Conservation (phyloP, 1,140 invertebrate genomes). For the Potamilus streckersoni region DNA sequence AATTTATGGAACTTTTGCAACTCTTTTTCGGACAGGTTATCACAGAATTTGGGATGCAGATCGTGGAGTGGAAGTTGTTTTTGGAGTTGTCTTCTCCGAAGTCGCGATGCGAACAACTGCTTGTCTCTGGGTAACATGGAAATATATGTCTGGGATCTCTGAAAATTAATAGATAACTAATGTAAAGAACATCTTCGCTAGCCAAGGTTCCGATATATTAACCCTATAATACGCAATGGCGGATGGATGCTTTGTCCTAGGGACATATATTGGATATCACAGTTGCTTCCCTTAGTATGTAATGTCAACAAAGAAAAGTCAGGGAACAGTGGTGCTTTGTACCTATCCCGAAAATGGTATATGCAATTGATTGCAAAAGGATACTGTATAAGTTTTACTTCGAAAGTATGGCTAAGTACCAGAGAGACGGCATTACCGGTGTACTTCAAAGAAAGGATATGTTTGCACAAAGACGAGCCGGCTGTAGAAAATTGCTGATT, state of each 20-base stretch:
- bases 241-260: not conserved
- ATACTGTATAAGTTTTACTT: too few species aligned
- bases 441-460: too few species aligned
- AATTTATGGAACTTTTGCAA: slow-evolving; percentile 80
- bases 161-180: slow-evolving; percentile 19
- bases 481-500: too few species aligned
- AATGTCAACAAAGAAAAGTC: too few species aligned
- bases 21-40: slow-evolving; percentile 89
- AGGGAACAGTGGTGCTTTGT: too few species aligned
- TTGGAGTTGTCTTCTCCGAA: slow-evolving; percentile 91
- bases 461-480: too few species aligned
- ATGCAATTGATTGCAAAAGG: too few species aligned
- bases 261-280: too few species aligned
- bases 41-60: slow-evolving; percentile 91
- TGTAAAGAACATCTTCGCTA: not conserved
- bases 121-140: slow-evolving; percentile 95
- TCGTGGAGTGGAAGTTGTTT: slow-evolving; percentile 97
- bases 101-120: slow-evolving; percentile 96
- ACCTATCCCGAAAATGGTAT: too few species aligned
- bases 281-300: too few species aligned
- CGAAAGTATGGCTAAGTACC: too few species aligned
- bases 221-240: not conserved
- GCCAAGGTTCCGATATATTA: not conserved
- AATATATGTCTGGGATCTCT: slow-evolving; percentile 96
- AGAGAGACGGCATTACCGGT: too few species aligned